Base-by-base conservation (phyloP, 2,113 vertebrate species). In the Rhabdornis inornatus region DNA sequence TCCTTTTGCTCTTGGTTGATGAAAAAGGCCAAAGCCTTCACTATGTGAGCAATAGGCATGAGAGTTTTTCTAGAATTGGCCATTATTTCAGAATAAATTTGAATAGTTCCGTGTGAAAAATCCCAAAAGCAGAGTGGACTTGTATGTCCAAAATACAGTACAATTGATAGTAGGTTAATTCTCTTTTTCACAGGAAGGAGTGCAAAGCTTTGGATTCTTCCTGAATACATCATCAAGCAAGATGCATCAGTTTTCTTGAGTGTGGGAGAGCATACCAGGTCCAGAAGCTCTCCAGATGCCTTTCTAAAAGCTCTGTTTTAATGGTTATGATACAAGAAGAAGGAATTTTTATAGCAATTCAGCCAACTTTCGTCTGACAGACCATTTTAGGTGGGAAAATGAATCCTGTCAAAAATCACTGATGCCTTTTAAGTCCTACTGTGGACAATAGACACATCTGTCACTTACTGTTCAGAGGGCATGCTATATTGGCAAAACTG, bases 351-450 rank as follows among this genome's bases (percentile, higher is more conserved):
- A 65, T 33, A 83, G 37, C 0, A 2, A 76, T 82, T 83, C 81
- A 85, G 39, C 52, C 83, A 90, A 8, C 70, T 92, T 94, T 57
- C 83, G 37, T 72, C 81, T 94, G 89, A 95, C 87, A 92, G 89
- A 94, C 87, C 37, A 57, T 95, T 96, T 94, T 92, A 85, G 63
- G 65, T 87, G 61, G 71, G 91, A 76, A 96, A 95, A 95, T 91
- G 57, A 97, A 91, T 94, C 57, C 89, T 95, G 89, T 97, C 94
- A 69, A 83, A 92, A 96, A 74, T 81, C 89, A 89, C 40, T 95
- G 91, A 93, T 90, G 94, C 89, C 61, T 95, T 96, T 95, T 92
- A 95, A 94, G 63, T 72, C 87, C 81, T 82, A 82, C 91, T 96
- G 83, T 79, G 92, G 95, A 95, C 94, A 96, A 95, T 87, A 81